A percentile compares a stretch with the other conserved stretches of the same genome.
Evolutionary conservation across 2,888 invertebrate species (phyloP).

Genomic region (Resseliella maxima): DNA sequence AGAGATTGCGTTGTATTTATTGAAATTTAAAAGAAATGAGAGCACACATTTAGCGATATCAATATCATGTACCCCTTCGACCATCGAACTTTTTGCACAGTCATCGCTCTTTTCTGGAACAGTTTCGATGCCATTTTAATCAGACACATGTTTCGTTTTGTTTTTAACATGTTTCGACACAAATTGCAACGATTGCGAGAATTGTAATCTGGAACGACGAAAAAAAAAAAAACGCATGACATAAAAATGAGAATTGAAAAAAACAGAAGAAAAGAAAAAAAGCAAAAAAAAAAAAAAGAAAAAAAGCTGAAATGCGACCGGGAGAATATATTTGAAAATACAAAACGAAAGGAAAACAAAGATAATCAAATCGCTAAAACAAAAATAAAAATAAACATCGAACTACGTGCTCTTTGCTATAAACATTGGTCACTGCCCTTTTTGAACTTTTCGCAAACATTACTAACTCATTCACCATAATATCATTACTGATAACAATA

Average conservation of each 20-base stretch:
- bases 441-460: background rate
- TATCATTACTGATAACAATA: background rate
- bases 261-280: no score
- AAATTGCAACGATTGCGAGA: no score
- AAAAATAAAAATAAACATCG: background rate
- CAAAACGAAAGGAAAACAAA: background rate
- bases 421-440: conserved; percentile 29
- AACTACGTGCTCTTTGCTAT: background rate
- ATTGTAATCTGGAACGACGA: no score
- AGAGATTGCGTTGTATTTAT: no score
- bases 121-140: no score
- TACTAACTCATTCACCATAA: background rate
- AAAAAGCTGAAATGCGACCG: background rate
- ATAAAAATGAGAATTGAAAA: no score
- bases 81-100: background rate
- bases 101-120: background rate
- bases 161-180: no score
- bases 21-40: background rate
- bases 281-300: background rate
- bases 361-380: background rate
- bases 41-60: background rate
- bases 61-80: background rate
- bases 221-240: no score
- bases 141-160: background rate
- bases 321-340: background rate